Base-by-base conservation (phyloP, 2,888 invertebrate species). In the Xylocampa areola region DNA sequence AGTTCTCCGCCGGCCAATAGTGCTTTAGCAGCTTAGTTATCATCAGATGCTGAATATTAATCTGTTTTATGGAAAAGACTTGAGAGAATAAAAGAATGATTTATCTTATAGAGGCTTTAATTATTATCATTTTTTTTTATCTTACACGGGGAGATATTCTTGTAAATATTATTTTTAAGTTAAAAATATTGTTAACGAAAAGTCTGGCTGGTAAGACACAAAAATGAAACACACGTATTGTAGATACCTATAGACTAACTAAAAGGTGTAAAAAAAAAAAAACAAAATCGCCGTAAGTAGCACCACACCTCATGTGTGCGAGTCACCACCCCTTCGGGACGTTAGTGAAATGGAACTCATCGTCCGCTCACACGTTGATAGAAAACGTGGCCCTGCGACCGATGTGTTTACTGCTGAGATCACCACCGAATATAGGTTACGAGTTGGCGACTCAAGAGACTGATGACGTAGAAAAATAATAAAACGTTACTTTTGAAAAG, bases 291-390 rank as follows among this genome's bases (percentile, higher is more conserved):
- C 44, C 48, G 13, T 16, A 10, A 35, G 10, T 16, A 5, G 17
- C n/a, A 25, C 51, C 69, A 0, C 55, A 13, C 17, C 27, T 21
- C 25, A 40, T 14, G 21, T 44, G 40, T 36, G 36, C 44, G 32
- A 36, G 68, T 41, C 70, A 14, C 53, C 27, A 14, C 27, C 37
- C 52, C 45, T 30, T 16, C n/a, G 58, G 70, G 44, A 40, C 35
- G 21, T 35, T 14, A 43, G 30, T 43, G 35, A 37, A 47, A 69
- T 58, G 52, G 49, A 65, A 59, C 65, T 49, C 45, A 40, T 65
- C 23, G 49, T 11, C 52, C 53, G 52, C 49, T 49, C 16, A 59
- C 36, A 59, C 49, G 65, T 45, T 65, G 45, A 65, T 59, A 50
- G 67, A 59, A 68, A 65, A 59, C 47, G 53, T 41, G 39, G 50